Base-by-base conservation (phyloP, 2,113 vertebrate genomes). In the Polypterus senegalus region DNA sequence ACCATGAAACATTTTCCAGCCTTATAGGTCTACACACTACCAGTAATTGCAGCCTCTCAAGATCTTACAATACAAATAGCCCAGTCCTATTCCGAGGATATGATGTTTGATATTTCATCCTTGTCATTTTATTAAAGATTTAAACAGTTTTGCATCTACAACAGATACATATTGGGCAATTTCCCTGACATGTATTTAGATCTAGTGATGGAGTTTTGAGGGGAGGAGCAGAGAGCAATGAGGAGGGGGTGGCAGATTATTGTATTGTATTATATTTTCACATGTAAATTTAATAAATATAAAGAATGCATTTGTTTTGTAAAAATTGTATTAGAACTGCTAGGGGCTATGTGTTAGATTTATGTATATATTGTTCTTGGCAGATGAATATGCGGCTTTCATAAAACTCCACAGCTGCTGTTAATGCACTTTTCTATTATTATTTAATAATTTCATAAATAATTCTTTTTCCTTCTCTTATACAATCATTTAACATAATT, bases 91-190 rank as follows among this genome's bases (percentile, higher is more conserved):
- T 55, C 70, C 70, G 61, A 61, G 64, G 66, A 67, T 73, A 69
- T 74, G 73, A 77, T 71, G 74, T 71, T 80, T 78, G 77, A 82
- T 78, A 80, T 82, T 81, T 80, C 74, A 79, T 83, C 73, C 74
- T 77, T 73, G 74, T 79, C 77, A 59, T 79, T 82, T 81, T 82
- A 81, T 81, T 81, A 78, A 82, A 85, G 77, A 79, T 76, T 79
- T 77, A 79, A 83, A 79, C 78, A 77, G 71, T 74, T 83, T 82
- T 77, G 76, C 74, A 70, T 81, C 70, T 64, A 70, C 64, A 73
- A 77, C 78, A 80, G 78, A 81, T 79, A 81, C 73, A 76, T 76
- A 73, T 72, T 61, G 68, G 58, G 72, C 71, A 71, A 69, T 79
- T 78, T 79, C 65, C 66, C 61, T 70, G 73, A 78, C 71, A 76